These are phyloP conservation scores for Grammomys surdaster DNA, from an alignment of 2,113 vertebrate species.

Conservation along the genomic window DNA sequence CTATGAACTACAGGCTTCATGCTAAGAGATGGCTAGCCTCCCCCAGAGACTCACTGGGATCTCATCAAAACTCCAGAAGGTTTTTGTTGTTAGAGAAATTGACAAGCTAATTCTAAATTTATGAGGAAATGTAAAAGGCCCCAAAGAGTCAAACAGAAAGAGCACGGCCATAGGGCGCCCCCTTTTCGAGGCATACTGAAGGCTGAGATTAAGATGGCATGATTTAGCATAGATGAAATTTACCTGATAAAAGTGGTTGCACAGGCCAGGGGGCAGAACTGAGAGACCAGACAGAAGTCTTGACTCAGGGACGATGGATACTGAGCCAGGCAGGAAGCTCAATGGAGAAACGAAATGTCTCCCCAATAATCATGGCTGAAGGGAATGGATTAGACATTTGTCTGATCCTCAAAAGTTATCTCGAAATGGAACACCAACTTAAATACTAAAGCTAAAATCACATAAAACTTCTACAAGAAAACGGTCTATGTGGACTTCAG, in stretches of 20 bases:
- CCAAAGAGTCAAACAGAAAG: not conserved
- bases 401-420: not conserved
- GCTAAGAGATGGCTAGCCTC: not conserved
- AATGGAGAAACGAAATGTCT: not conserved
- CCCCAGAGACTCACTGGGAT: accelerated
- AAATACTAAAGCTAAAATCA: not conserved
- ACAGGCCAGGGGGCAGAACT: accelerated
- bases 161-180: not conserved
- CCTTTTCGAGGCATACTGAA: not conserved
- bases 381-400: not conserved
- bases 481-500: not conserved
- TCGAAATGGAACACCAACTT: not conserved
- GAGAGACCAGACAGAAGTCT: not conserved
- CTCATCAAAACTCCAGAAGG: not conserved
- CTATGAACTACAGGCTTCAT: not conserved
- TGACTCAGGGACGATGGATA: too few relatives aligned
- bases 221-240: accelerated
- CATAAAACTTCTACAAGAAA: not conserved
- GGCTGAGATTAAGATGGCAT: accelerated
- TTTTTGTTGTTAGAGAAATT: not conserved
- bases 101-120: not conserved
- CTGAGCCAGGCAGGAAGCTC: not conserved
- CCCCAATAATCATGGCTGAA: too few relatives aligned
- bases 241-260: not conserved
- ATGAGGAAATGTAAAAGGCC: not conserved